Conservation (phyloP, 2,797 vertebrate species). For the Peromyscus aztecus region DNA sequence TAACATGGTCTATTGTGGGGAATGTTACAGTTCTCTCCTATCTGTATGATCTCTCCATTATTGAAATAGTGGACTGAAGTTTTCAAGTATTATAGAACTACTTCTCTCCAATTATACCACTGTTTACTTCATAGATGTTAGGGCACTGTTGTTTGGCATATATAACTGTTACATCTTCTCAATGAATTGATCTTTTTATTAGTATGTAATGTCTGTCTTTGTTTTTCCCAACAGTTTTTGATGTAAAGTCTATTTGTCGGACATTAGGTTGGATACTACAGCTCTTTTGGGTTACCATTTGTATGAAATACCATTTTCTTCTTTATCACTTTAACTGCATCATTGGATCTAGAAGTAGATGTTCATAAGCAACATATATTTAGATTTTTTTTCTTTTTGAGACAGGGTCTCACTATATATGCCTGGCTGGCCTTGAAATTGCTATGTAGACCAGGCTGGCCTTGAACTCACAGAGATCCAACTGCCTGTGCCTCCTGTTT, state of each 20-base stretch:
- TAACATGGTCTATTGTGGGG: conserved; percentile 23
- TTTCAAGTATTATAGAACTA: conserved; percentile 42
- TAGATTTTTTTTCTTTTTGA: neutral
- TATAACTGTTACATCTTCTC: conserved; percentile 24
- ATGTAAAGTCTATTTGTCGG: conserved; percentile 5
- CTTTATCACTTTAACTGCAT: conserved; percentile 31
- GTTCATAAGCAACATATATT: conserved; percentile 19
- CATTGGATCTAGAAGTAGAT: conserved; percentile 53
- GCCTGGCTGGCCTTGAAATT: neutral
- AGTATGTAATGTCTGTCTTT: conserved; percentile 4
- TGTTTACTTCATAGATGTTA: conserved; percentile 35
- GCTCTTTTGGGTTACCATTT: conserved; percentile 34
- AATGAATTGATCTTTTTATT: conserved; percentile 31
- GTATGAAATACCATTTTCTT: neutral
- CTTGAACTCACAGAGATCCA: neutral
- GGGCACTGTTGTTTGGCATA: neutral
- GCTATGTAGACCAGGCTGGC: neutral
- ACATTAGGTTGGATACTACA: conserved; percentile 20
- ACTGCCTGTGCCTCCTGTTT: neutral
- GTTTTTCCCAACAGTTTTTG: conserved; percentile 30
- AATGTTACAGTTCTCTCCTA: conserved; percentile 17
- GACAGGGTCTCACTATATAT: neutral
- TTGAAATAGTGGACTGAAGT: conserved; percentile 13
- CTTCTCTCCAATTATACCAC: conserved; percentile 39
- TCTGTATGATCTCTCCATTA: conserved; percentile 42